Evolutionary conservation across 2,888 invertebrate species (phyloP).

Genomic region (Amiota communis): DNA sequence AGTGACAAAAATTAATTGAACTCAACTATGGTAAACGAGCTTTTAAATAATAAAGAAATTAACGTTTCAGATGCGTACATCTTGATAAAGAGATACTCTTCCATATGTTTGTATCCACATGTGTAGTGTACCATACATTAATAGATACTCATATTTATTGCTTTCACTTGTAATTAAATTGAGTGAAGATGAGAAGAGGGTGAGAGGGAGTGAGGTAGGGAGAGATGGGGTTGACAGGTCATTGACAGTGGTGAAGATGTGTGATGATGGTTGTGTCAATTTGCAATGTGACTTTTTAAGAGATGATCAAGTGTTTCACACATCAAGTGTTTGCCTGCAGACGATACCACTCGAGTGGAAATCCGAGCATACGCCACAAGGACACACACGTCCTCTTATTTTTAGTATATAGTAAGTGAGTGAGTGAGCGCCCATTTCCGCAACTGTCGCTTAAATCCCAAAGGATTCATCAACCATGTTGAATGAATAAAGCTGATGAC

Average conservation of each 20-base stretch:
- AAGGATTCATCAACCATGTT: constrained; percentile 6
- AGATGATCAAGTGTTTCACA: background rate
- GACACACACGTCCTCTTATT: background rate
- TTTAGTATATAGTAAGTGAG: background rate
- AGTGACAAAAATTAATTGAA: constrained; percentile 22
- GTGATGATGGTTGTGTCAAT: constrained; percentile 26
- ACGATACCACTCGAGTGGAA: constrained; percentile 16
- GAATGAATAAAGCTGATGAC: constrained; percentile 2
- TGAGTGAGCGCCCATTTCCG: too few species aligned
- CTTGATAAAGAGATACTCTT: constrained; percentile 37
- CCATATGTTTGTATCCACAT: background rate
- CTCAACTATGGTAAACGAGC: constrained; percentile 6
- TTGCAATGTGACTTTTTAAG: constrained; percentile 42
- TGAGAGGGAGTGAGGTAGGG: background rate
- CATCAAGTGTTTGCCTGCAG: background rate
- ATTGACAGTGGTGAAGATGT: background rate
- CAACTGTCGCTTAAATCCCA: too few species aligned
- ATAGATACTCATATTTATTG: constrained; percentile 31
- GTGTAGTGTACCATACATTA: constrained; percentile 34
- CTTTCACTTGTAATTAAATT: constrained; percentile 2
- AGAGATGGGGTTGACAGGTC: constrained; percentile 1
- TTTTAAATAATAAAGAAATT: constrained; percentile 5
- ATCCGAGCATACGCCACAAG: constrained; percentile 1
- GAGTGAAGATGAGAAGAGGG: background rate
- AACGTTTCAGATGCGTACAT: background rate